Evolutionary conservation across 1,140 invertebrate species (phyloP), one percentile per base, ranked within the genome.

Genomic region (Diprion similis): DNA sequence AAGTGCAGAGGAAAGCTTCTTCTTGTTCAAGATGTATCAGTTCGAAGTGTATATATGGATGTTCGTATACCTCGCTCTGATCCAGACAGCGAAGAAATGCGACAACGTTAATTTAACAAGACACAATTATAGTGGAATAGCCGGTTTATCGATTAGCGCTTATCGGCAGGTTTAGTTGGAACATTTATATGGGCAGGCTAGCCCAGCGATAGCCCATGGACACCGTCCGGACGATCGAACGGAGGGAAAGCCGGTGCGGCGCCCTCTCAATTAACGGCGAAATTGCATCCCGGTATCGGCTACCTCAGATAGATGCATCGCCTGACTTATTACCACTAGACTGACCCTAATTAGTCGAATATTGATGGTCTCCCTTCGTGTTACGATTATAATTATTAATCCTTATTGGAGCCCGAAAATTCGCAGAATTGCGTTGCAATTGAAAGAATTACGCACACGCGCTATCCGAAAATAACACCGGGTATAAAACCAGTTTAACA

Each of bases 241-340:
- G 51, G 18, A 19, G 67, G 67, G 18, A 13, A 24, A 15, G 15
- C 18, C 65, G 65, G 46, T 46, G 67, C 37, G 24, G 70, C n/a
- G 64, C 73, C 73, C 69, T 71, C 80, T 81, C 80, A 80, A 82
- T 82, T 82, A 81, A 82, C 80, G 78, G 69, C 75, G 77, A 80
- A 80, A 82, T 82, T 82, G 80, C 77, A 82, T 82, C 77, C 75
- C 69, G 70, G 71, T 73, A 68, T 46, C 75, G 77, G 74, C 76
- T 70, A 71, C 65, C 45, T 72, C 64, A 66, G 66, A 45, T 15
- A 65, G 17, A 66, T n/a, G 19, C n/a, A 51, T 13, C 51, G 24
- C 70, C 70, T 71, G 45, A 65, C 65, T 64, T 71, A 71, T 64
- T 71, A 64, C 11, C 47, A 48, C 65, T 71, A 51, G 70, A 71